Evolutionary conservation across 2,888 invertebrate species (phyloP).

Genomic region (Plemyria rubiginata): DNA sequence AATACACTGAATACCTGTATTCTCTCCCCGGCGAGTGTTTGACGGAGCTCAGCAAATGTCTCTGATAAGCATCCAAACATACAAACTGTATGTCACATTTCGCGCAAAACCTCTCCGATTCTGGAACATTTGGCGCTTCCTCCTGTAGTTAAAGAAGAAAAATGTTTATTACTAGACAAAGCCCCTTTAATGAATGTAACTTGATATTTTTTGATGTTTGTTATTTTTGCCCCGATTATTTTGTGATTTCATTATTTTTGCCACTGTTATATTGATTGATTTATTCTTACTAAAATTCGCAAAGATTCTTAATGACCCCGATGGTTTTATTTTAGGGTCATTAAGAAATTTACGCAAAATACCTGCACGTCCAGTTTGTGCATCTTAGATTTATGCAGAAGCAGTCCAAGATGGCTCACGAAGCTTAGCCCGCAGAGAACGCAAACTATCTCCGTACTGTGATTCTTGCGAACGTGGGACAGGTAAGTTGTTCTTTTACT

Average conservation of each 20-base stretch:
- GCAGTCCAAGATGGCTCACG: conserved; percentile 17
- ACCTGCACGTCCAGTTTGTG: conserved; percentile 22
- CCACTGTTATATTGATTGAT: too few species aligned
- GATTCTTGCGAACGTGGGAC: conserved; percentile 23
- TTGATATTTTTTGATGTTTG: too few species aligned
- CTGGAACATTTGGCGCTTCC: conserved; percentile 34
- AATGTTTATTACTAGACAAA: too few species aligned
- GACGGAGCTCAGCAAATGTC: conserved; percentile 57
- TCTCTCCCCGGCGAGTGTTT: conserved; percentile 49
- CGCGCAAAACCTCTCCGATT: conserved; percentile 48
- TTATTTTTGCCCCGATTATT: too few species aligned
- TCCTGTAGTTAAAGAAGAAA: conserved; percentile 20
- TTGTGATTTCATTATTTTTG: too few species aligned
- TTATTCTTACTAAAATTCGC: too few species aligned
- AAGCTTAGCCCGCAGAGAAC: conserved; percentile 22
- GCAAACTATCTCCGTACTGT: conserved; percentile 24
- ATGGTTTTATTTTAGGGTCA: too few species aligned
- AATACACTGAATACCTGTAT: background rate
- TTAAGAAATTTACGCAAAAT: too few species aligned
- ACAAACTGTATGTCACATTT: conserved; percentile 62
- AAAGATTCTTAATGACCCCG: too few species aligned
- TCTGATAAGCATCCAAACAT: conserved; percentile 55
- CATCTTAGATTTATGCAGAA: conserved; percentile 25
- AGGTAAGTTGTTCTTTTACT: conserved; percentile 27
- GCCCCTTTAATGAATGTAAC: too few species aligned